Percentiles rank a stretch among this genome's conserved stretches.
These are phyloP conservation scores for Andrena dorsata DNA, from an alignment of 2,888 invertebrate species.

Conservation along the genomic window DNA sequence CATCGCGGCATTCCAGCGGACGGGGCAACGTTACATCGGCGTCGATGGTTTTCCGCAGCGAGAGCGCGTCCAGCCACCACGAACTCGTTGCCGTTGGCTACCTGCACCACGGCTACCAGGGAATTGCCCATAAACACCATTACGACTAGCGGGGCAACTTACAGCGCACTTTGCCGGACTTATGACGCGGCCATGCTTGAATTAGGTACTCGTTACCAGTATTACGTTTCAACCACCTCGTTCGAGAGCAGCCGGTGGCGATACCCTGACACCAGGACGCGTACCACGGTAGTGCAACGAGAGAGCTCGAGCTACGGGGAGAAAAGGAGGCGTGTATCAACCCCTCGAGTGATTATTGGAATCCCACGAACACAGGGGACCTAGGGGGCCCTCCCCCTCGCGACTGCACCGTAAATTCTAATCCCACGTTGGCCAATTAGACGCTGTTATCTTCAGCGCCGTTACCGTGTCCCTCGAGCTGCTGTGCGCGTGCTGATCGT, in stretches of 20 bases:
- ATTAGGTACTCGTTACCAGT: conserved; percentile 83
- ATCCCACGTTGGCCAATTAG: conserved; percentile 31
- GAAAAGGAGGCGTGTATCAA: neutral
- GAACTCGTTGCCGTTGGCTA: conserved; percentile 52
- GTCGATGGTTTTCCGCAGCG: conserved; percentile 72
- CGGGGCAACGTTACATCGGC: conserved; percentile 52
- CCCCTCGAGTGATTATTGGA: conserved; percentile 11
- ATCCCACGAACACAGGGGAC: neutral
- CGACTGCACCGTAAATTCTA: conserved; percentile 25
- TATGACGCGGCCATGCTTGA: conserved; percentile 80
- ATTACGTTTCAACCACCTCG: conserved; percentile 79
- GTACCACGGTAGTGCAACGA: conserved; percentile 15
- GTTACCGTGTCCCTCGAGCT: conserved; percentile 6
- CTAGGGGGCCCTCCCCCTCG: neutral
- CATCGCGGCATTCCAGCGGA: conserved; percentile 74
- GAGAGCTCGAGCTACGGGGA: neutral
- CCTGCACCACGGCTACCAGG: conserved; percentile 63
- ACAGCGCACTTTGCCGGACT: conserved; percentile 81
- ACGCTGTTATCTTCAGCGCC: conserved; percentile 23
- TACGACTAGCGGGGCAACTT: conserved; percentile 80
- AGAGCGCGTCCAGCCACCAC: conserved; percentile 45
- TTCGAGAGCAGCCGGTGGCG: conserved; percentile 40
- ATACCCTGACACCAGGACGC: conserved; percentile 25
- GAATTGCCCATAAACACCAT: conserved; percentile 83
- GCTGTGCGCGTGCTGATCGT: conserved; percentile 1